These are phyloP conservation scores for Lacerta bilineata DNA, from an alignment of 2,797 vertebrate genomes.

Conservation along the genomic window DNA sequence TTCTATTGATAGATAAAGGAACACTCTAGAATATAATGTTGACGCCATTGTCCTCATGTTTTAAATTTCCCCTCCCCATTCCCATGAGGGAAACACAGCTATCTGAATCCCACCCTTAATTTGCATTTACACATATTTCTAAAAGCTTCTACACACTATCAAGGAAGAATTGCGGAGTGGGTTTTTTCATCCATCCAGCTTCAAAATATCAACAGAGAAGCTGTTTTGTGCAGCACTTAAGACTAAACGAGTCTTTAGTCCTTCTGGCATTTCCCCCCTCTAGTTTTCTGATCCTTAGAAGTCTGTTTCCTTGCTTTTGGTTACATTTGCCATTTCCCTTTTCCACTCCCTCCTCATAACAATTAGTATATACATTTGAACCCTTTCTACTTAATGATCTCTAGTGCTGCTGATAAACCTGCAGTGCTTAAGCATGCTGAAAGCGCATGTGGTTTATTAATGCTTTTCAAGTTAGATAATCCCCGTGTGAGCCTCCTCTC, in stretches of 20 bases:
- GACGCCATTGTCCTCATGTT: background rate
- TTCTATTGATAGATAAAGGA: background rate
- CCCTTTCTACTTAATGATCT: slow-evolving; percentile 37
- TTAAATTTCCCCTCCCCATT: background rate
- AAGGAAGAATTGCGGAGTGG: background rate
- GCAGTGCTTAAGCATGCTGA: slow-evolving; percentile 36
- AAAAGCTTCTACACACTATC: background rate
- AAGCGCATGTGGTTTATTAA: slow-evolving; percentile 58
- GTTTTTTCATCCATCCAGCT: background rate
- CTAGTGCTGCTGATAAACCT: slow-evolving; percentile 1
- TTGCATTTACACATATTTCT: no score
- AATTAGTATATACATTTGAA: slow-evolving; percentile 40
- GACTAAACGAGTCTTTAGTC: slow-evolving; percentile 17
- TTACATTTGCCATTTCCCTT: slow-evolving; percentile 7
- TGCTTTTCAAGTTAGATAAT: slow-evolving; percentile 55
- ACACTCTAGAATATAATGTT: background rate
- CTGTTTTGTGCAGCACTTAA: slow-evolving; percentile 13
- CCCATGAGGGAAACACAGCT: no score
- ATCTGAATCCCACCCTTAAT: no score
- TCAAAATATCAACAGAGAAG: background rate
- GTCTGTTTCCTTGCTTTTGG: slow-evolving; percentile 40
- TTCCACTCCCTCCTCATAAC: background rate
- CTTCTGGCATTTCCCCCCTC: slow-evolving; percentile 16
- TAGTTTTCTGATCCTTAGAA: slow-evolving; percentile 28
- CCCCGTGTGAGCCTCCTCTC: slow-evolving; percentile 34